These are phyloP conservation scores for Acanthis flammea DNA, from an alignment of 2,797 vertebrate genomes.

Conservation along the genomic window DNA sequence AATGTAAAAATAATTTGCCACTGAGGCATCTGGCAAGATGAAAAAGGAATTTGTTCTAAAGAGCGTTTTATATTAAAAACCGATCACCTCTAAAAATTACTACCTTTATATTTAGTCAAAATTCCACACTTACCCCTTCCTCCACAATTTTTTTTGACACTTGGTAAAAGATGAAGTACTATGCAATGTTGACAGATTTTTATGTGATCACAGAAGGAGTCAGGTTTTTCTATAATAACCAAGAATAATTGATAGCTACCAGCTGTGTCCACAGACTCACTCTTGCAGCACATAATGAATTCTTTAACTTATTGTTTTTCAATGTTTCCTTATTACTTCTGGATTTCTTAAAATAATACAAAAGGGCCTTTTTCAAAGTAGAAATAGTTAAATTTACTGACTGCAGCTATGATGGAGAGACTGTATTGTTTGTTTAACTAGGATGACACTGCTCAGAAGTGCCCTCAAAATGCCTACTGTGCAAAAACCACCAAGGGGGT, in stretches of 20 bases:
- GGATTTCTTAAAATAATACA: constrained; percentile 65
- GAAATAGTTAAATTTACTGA: constrained; percentile 60
- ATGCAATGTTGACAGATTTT: constrained; percentile 67
- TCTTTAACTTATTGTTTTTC: constrained; percentile 73
- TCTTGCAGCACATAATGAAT: constrained; percentile 54
- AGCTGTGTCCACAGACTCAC: constrained; percentile 76
- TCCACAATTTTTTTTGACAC: constrained; percentile 47
- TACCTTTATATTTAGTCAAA: constrained; percentile 19
- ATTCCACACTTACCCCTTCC: constrained; percentile 30
- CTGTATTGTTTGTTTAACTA: constrained; percentile 58
- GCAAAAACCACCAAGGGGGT: constrained; percentile 20
- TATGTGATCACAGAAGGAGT: constrained; percentile 65
- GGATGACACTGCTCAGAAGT: constrained; percentile 37
- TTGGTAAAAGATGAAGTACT: constrained; percentile 63
- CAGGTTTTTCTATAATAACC: constrained; percentile 71
- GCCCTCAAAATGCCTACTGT: constrained; percentile 20
- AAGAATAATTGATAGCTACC: constrained; percentile 75
- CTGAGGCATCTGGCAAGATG: constrained; percentile 35
- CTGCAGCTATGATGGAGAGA: constrained; percentile 53
- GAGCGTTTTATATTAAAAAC: neutral
- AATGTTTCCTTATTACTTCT: constrained; percentile 64
- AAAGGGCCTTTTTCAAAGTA: constrained; percentile 56
- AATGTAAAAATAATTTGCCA: constrained; percentile 35
- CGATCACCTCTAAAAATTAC: constrained; percentile 25
- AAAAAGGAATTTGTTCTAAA: constrained; percentile 35